These are phyloP conservation scores for Phrynosoma platyrhinos DNA, from an alignment of 2,113 vertebrate genomes.

Conservation along the genomic window DNA sequence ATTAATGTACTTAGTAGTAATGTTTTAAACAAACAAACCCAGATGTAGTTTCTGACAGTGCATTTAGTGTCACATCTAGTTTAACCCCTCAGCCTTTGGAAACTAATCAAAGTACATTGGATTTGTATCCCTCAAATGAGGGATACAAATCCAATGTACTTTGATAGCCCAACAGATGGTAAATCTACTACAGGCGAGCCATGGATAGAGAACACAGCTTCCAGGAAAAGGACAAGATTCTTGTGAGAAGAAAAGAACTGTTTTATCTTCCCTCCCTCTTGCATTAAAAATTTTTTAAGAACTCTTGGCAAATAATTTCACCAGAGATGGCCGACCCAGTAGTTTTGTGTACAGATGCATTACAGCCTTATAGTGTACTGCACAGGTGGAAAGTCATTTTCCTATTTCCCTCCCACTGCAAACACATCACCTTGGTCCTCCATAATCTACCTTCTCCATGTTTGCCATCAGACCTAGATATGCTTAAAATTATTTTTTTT, in stretches of 20 bases:
- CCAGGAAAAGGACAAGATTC: background rate
- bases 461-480: too few relatives aligned
- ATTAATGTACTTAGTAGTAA: background rate
- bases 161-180: background rate
- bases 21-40: background rate
- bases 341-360: background rate
- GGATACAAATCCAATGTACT: background rate
- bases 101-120: too few relatives aligned
- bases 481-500: too few relatives aligned
- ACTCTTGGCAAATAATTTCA: background rate
- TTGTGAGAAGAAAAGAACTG: background rate
- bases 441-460: too few relatives aligned
- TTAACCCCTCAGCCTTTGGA: background rate
- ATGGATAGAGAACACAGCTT: background rate
- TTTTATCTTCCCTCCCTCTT: background rate
- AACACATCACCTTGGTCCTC: too few relatives aligned
- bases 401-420: too few relatives aligned
- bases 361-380: background rate
- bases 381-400: too few relatives aligned
- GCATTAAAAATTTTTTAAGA: background rate
- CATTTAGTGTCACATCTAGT: background rate
- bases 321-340: background rate
- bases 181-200: background rate
- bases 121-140: too few relatives aligned
- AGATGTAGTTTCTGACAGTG: background rate